Evolutionary conservation across 1,140 invertebrate species (phyloP).

Genomic region (Yoshiicerus persimilis): DNA sequence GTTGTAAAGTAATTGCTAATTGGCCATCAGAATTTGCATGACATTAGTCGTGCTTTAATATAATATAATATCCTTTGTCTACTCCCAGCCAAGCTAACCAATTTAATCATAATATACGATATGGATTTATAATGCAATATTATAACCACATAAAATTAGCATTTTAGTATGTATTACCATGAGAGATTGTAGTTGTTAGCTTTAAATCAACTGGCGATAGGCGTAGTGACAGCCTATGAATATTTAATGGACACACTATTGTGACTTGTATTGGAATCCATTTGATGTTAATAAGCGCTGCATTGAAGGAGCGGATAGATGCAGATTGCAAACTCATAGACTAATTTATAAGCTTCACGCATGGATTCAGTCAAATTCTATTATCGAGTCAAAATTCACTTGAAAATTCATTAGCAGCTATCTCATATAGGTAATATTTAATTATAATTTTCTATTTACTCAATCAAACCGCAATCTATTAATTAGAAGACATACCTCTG

Average conservation of each 20-base stretch:
- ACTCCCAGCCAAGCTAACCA: background rate
- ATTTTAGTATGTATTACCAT: constrained; percentile 18
- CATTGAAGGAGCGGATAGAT: background rate
- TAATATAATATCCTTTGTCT: background rate
- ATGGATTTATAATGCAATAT: constrained; percentile 21
- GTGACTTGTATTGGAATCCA: background rate
- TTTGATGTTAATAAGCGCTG: background rate
- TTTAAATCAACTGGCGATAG: constrained; percentile 2
- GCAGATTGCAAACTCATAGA: background rate
- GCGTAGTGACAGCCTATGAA: constrained; percentile 18
- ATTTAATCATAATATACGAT: background rate
- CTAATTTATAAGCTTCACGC: background rate
- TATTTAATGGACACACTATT: constrained; percentile 17
- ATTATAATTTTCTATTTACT: background rate
- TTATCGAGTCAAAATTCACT: background rate
- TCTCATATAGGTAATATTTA: background rate
- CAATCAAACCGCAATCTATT: background rate
- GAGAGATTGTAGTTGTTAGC: constrained; percentile 19
- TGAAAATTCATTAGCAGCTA: background rate
- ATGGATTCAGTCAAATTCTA: background rate
- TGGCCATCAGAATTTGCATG: constrained; percentile 18
- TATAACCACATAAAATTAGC: constrained; percentile 17
- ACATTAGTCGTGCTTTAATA: background rate
- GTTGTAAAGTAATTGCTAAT: constrained; percentile 16
- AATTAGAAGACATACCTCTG: background rate